Evolutionary conservation across 2,797 vertebrate genomes (phyloP), one percentile per base, ranked within the genome.

Genomic region (Arrhamphus sclerolepis): DNA sequence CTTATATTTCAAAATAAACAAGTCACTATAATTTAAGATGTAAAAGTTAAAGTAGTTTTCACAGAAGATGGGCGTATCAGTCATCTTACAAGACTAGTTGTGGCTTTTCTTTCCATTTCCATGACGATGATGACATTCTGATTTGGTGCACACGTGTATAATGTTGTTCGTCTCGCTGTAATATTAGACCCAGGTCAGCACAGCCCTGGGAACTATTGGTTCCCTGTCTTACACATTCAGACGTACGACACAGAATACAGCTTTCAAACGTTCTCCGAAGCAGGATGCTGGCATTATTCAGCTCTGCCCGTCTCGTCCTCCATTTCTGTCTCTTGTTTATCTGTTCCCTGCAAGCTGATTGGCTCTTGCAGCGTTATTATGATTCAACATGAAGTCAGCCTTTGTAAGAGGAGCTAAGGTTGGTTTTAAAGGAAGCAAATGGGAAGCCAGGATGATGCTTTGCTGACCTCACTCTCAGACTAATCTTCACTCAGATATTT

Each of bases 341-440:
- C 44, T 62, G 14, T 21, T 4, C 1, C 14, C 34, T 16, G 34
- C 3, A 5, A 0, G 4, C 22, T 51, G 62, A 31, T 66, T 31
- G 40, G 18, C 49, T 38, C 17, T 11, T 55, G 22, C 26, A 3
- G n/a, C 34, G 0, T 44, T 53, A 1, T 26, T 44, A 26, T 66
- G 56, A 46, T 72, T 65, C 46, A 48, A 39, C 57, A 21, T 44
- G 26, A 49, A 16, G 43, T 73, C 21, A 54, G 42, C 14, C 44
- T 14, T 50, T 1, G 5, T 46, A 17, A 34, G 10, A 65, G 16
- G 49, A 39, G 11, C 19, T 31, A 47, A 5, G 31, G 5, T 7
- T n/a, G 44, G 49, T 41, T 63, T 61, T 52, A 34, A 13, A 57
- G 43, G 44, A 41, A 38, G 19, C 5, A 41, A 62, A 19, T 17